These are phyloP conservation scores for Zaprionus capensis DNA, from an alignment of 1,140 invertebrate genomes.

Conservation along the genomic window DNA sequence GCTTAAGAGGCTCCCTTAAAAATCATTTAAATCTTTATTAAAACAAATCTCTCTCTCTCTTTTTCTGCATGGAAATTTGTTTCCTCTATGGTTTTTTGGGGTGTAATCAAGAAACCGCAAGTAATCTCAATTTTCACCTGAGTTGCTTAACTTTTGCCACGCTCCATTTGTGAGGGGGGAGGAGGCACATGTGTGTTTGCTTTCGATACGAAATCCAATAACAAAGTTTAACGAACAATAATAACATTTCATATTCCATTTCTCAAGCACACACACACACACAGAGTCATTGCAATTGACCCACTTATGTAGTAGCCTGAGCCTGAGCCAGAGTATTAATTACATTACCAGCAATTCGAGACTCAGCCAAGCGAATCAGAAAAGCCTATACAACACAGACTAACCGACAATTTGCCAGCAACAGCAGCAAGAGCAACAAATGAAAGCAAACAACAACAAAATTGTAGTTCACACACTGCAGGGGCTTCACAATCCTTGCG, in stretches of 20 bases:
- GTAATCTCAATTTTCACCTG: slow-evolving; percentile 9
- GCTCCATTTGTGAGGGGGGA: slow-evolving; percentile 6
- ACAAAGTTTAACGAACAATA: slow-evolving; percentile 37
- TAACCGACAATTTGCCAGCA: slow-evolving; percentile 44
- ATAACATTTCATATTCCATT: slow-evolving; percentile 53
- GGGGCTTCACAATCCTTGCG: slow-evolving; percentile 70
- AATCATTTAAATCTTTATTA: slow-evolving; percentile 1
- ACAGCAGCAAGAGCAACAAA: slow-evolving; percentile 17
- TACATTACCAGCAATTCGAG: slow-evolving; percentile 68
- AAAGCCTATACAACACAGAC: slow-evolving; percentile 58
- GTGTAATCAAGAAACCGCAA: neutral
- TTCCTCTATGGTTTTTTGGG: slow-evolving; percentile 3
- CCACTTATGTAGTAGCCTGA: slow-evolving; percentile 38
- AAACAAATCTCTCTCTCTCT: neutral
- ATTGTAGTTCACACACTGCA: slow-evolving; percentile 64
- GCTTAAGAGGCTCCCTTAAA: neutral
- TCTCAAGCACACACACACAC: slow-evolving; percentile 32
- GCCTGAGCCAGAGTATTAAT: slow-evolving; percentile 60
- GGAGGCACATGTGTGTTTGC: neutral
- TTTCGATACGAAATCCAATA: slow-evolving; percentile 16
- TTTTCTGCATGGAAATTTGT: neutral
- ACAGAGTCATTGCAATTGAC: slow-evolving; percentile 35
- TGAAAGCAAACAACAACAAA: slow-evolving; percentile 44
- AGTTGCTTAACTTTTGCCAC: slow-evolving; percentile 21
- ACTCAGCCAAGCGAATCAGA: slow-evolving; percentile 65